Evolutionary conservation across 2,113 vertebrate genomes (phyloP).

Genomic region (Dicrurus megarhynchus): DNA sequence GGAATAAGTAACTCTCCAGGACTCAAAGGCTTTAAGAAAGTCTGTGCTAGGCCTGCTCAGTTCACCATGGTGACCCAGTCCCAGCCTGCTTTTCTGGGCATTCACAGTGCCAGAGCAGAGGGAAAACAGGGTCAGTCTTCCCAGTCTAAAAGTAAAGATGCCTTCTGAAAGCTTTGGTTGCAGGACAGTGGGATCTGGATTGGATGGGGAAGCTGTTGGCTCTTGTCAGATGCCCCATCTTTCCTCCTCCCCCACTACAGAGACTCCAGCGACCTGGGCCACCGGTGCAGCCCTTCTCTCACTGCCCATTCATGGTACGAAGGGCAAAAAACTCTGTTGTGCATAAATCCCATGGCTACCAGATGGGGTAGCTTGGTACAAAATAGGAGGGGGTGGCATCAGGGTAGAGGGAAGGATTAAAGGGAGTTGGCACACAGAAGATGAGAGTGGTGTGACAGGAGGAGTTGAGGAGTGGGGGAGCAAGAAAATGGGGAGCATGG

Average conservation of each 20-base stretch:
- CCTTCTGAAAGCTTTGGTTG: not conserved
- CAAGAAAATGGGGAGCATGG: not conserved
- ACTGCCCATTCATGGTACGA: fast-evolving
- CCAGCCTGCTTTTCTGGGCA: not conserved
- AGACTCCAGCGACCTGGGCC: not conserved
- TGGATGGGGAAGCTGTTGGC: not conserved
- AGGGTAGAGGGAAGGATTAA: not conserved
- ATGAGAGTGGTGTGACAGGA: not conserved
- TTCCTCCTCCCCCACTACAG: not conserved
- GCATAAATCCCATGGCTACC: not conserved
- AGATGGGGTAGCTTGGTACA: not conserved
- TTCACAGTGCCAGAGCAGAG: not conserved
- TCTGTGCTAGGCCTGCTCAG: not conserved
- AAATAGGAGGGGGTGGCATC: fast-evolving
- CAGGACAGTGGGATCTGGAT: not conserved
- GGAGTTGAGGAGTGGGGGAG: not conserved
- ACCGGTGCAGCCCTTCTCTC: not conserved
- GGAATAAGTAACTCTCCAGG: not conserved
- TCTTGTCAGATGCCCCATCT: not conserved
- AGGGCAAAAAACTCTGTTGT: not conserved
- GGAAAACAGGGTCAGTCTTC: not conserved
- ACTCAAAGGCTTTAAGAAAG: not conserved
- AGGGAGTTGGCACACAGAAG: not conserved
- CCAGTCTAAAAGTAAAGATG: not conserved
- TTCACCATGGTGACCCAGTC: not conserved